These are phyloP conservation scores for Laticauda laticaudata DNA, from an alignment of 2,113 vertebrate genomes.

Conservation along the genomic window DNA sequence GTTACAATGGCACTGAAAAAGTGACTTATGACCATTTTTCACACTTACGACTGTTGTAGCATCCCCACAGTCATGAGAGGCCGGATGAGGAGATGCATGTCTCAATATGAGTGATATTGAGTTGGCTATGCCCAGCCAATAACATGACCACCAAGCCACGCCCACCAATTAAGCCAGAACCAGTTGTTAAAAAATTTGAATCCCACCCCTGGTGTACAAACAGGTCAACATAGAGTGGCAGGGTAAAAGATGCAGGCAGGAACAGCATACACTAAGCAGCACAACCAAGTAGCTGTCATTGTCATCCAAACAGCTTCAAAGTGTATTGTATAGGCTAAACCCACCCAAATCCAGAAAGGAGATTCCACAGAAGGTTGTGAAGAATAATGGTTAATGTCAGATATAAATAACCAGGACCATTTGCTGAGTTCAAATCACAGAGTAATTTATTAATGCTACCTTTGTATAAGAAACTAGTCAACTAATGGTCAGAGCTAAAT, in stretches of 20 bases:
- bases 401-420: neutral
- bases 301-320: neutral
- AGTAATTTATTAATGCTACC: neutral
- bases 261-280: neutral
- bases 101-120: too few species aligned
- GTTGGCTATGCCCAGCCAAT: too few species aligned
- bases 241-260: neutral
- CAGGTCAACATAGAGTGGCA: neutral
- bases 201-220: neutral
- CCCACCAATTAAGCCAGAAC: too few species aligned
- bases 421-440: neutral
- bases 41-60: too few species aligned
- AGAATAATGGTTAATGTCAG: neutral
- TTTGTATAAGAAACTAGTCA: too few species aligned
- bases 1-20: too few species aligned
- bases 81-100: too few species aligned
- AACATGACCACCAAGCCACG: too few species aligned
- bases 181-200: too few species aligned
- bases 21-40: too few species aligned
- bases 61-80: too few species aligned
- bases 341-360: neutral
- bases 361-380: neutral
- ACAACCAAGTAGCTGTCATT: neutral
- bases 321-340: neutral
- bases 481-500: too few species aligned